A percentile compares a stretch with the other conserved stretches of the same genome.
phyloP scores from a whole-genome alignment of 2,113 vertebrate species.

The Tenebrosternarchus preto region DNA sequence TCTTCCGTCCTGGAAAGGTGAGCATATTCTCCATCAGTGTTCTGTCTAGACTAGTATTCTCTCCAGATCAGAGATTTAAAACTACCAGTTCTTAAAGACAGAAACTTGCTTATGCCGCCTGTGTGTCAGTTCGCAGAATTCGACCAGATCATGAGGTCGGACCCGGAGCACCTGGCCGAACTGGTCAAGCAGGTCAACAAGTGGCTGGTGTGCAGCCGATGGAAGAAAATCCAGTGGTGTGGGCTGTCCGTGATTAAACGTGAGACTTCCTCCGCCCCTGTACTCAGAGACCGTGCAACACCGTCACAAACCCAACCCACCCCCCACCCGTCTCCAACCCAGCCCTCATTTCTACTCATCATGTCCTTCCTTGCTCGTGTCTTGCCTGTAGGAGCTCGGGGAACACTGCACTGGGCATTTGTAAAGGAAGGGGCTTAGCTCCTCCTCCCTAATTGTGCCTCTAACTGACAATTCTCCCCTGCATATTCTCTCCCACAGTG shows the following conservation, averaged over 20 bases:
- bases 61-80: neutral
- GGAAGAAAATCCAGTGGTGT: slow-evolving; percentile 99
- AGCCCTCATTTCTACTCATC: neutral
- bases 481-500: slow-evolving; percentile 73
- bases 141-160: slow-evolving; percentile 99
- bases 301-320: neutral
- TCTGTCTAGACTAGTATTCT: too few relatives aligned
- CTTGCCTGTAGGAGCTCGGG: slow-evolving; percentile 3
- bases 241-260: slow-evolving; percentile 93
- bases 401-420: neutral
- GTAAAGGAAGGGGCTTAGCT: neutral
- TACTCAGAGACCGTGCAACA: neutral
- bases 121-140: slow-evolving; percentile 92
- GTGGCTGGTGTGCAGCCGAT: slow-evolving; percentile 92
- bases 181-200: slow-evolving; percentile 91
- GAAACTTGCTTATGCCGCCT: neutral
- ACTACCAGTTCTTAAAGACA: neutral
- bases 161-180: slow-evolving; percentile 93
- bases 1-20: slow-evolving; percentile 98
- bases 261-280: slow-evolving; percentile 64
- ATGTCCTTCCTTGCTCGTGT: slow-evolving; percentile 9
- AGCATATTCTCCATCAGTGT: slow-evolving; percentile 24
- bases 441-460: slow-evolving; percentile 14
- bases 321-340: neutral
- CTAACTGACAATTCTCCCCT: slow-evolving; percentile 34